A percentile compares a stretch with the other conserved stretches of the same genome.
Conservation (phyloP, 1,140 invertebrate genomes). For the Acromyrmex charruanus region DNA sequence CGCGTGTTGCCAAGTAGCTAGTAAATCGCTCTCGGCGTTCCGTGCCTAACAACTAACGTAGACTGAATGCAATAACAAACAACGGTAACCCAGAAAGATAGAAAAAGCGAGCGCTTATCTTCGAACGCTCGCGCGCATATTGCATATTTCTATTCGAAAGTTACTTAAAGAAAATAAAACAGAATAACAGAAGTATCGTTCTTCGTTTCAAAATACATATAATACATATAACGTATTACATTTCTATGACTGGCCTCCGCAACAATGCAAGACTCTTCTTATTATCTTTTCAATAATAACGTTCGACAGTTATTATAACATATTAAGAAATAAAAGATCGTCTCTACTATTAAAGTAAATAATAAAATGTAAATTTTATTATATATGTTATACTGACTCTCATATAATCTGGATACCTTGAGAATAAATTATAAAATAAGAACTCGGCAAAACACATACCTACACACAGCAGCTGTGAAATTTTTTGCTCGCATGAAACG, state of each 20-base stretch:
- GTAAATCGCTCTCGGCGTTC: conserved; percentile 51
- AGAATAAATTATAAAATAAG: conserved; percentile 30
- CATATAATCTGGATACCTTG: background rate
- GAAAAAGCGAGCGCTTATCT: conserved; percentile 40
- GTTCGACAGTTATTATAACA: background rate
- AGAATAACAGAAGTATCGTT: conserved; percentile 24
- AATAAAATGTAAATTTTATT: background rate
- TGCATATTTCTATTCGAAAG: background rate
- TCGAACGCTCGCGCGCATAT: background rate
- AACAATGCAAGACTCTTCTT: background rate
- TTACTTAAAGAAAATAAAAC: background rate
- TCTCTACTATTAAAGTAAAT: background rate
- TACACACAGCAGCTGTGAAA: background rate
- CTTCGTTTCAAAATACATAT: background rate
- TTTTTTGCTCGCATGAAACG: background rate
- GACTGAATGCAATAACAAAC: conserved; percentile 50
- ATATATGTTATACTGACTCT: background rate
- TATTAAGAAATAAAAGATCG: background rate
- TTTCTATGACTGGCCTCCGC: background rate
- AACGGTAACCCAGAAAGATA: conserved; percentile 64
- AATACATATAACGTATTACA: background rate
- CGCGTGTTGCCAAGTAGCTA: conserved; percentile 55
- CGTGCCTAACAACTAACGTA: conserved; percentile 31
- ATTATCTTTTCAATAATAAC: background rate
- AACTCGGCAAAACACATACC: background rate